phyloP scores from a whole-genome alignment of 2,113 vertebrate genomes.

The Ptilonorhynchus violaceus region DNA sequence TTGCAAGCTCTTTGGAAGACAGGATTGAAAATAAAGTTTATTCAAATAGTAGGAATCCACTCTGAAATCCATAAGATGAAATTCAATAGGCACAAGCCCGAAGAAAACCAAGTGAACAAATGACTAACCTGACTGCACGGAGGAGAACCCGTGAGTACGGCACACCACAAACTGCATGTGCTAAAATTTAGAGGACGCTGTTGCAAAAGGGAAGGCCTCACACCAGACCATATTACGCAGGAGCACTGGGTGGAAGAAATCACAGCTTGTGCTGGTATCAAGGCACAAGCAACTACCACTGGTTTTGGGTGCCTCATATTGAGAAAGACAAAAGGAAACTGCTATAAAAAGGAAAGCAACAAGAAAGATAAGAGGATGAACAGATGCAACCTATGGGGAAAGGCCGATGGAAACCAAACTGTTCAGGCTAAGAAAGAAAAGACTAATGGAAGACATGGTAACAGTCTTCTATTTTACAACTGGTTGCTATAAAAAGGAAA shows the following conservation, averaged over 20 bases:
- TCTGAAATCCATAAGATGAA: background rate
- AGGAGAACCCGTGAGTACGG: background rate
- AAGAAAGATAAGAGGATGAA: background rate
- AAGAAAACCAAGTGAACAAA: background rate
- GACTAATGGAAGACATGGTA: background rate
- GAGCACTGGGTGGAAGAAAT: background rate
- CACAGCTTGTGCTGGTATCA: background rate
- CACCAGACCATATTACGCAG: rapidly evolving
- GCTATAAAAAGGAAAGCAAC: background rate
- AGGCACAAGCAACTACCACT: background rate
- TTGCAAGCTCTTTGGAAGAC: background rate
- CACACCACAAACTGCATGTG: background rate
- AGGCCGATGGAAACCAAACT: background rate
- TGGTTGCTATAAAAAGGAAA: background rate
- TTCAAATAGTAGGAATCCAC: background rate
- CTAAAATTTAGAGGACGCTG: background rate
- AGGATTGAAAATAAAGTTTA: background rate
- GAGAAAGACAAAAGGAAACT: background rate
- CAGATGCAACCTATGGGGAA: background rate
- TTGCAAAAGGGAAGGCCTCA: background rate
- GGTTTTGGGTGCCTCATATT: background rate
- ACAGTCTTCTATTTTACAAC: background rate
- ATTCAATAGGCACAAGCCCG: background rate
- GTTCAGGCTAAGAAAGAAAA: background rate
- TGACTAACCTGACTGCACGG: background rate